Percentiles rank a stretch among this genome's conserved stretches.
Evolutionary conservation across 2,797 vertebrate genomes (phyloP).

Genomic region (Pelochelys cantorii): DNA sequence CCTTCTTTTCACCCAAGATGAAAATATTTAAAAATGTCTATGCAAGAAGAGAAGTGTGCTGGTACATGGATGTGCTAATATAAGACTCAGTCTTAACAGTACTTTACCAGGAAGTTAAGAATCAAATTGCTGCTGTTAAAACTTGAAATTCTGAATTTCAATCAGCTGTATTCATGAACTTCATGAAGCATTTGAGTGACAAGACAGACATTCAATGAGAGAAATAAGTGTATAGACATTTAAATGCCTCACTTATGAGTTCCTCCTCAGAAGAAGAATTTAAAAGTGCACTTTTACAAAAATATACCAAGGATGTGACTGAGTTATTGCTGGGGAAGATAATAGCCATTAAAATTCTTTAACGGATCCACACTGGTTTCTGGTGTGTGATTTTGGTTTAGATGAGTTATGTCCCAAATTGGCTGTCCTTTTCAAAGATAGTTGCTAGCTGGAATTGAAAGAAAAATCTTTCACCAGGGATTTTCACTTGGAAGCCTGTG

Average conservation of each 20-base stretch:
- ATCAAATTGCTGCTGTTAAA: background rate
- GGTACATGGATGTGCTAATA: conserved; percentile 2
- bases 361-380: conserved; percentile 43
- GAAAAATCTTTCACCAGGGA: background rate
- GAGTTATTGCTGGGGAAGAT: background rate
- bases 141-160: background rate
- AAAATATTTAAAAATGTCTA: conserved; percentile 54
- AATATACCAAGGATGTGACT: conserved; percentile 15
- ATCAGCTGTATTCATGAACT: background rate
- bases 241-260: background rate
- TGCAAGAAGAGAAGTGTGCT: background rate
- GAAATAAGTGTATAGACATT: background rate
- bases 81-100: conserved; percentile 34
- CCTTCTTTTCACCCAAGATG: conserved; percentile 38
- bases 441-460: background rate
- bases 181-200: background rate
- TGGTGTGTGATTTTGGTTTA: background rate
- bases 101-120: background rate
- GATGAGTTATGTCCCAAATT: conserved; percentile 24
- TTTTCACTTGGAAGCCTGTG: background rate
- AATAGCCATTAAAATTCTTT: background rate
- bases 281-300: conserved; percentile 2
- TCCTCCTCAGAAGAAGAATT: background rate
- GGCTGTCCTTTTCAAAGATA: background rate
- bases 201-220: background rate